Evolutionary conservation across 2,797 vertebrate species (phyloP), one percentile per base, ranked within the genome.

Genomic region (Apogon talboti): DNA sequence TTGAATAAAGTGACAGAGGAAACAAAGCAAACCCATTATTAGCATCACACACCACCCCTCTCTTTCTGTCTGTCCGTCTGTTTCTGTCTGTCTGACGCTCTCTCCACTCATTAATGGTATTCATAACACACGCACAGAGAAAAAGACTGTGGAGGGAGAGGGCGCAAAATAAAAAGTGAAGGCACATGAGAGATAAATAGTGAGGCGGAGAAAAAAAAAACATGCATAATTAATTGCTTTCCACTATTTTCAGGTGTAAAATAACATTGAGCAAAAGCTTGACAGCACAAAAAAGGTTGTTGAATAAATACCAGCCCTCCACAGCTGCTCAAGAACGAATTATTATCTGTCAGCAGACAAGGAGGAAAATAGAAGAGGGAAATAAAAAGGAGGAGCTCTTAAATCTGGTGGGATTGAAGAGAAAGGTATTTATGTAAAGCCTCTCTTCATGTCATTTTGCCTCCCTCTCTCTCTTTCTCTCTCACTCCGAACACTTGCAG

Each of bases 11-110:
- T 78, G 74, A 85, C 76, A 78, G 62, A 64, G 49, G 61, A 83
- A 87, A 82, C 69, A 74, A 87, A 86, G 63, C 63, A 81, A 74
- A 78, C 35, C 65, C 44, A 84, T 88, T 83, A 80, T 90, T 89
- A 88, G 75, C 71, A 61, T 79, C 74, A 57, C 64, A 69, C 43
- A 12, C 66, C 11, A 2, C 63, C 61, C 48, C 14, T 64, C 24
- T 28, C 24, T 28, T 2, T 28, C 24, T 28, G 24, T 28, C 45
- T 53, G 33, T 35, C 52, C 35, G 59, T 71, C 30, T 40, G 40
- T 65, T 53, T 70, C 21, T 53, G 18, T 60, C 57, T 48, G 33
- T 40, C 42, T 14, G 28, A 1, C 4, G n/a, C 46, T 51, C 57
- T 42, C 38, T 19, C 15, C 6, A 44, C 69, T 83, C 73, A 78